Percentiles rank a stretch among this genome's conserved stretches.
Evolutionary conservation across 2,888 invertebrate species (phyloP).

Genomic region (Andrena dorsata): DNA sequence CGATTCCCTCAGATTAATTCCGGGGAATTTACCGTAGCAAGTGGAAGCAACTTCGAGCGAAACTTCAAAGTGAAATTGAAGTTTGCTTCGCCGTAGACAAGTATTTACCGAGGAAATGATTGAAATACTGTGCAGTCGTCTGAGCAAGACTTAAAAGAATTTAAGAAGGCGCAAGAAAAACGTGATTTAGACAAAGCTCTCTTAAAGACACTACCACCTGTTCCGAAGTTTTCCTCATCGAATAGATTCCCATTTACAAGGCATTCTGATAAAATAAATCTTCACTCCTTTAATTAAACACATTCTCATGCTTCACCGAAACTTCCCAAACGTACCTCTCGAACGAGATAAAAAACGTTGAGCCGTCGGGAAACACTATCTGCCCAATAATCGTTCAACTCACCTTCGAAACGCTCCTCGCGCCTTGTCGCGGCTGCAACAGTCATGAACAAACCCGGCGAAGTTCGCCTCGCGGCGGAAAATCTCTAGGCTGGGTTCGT

Average conservation of each 20-base stretch:
- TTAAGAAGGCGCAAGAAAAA: background rate
- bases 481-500: background rate
- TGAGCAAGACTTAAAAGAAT: background rate
- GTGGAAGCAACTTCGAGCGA: background rate
- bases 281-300: background rate
- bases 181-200: background rate
- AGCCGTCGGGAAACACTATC: background rate
- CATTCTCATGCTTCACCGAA: background rate
- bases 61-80: conserved; percentile 10
- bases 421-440: background rate
- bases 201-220: background rate
- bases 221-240: background rate
- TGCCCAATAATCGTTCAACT: background rate
- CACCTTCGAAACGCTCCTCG: background rate
- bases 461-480: background rate
- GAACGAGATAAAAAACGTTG: background rate
- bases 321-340: background rate
- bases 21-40: conserved; percentile 14
- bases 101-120: conserved; percentile 29
- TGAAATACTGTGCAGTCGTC: background rate
- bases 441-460: background rate
- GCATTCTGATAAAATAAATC: background rate
- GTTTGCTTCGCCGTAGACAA: conserved; percentile 24
- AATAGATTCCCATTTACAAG: background rate
- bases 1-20: conserved; percentile 10